Percentiles rank a stretch among this genome's conserved stretches.
Evolutionary conservation across 1,140 invertebrate genomes (phyloP).

Genomic region (Drosophila repleta): DNA sequence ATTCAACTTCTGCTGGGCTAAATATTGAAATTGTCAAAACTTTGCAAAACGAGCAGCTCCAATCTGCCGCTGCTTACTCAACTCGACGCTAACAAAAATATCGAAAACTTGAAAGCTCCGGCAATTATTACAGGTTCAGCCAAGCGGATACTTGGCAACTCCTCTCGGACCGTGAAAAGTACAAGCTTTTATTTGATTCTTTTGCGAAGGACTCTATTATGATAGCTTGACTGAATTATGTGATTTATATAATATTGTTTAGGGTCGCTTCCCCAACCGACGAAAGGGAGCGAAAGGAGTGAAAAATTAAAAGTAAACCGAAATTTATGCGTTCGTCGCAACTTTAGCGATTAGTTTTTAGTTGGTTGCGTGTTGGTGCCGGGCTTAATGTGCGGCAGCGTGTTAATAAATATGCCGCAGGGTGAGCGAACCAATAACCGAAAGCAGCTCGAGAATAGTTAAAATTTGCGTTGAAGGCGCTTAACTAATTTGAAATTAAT

Average conservation of each 20-base stretch:
- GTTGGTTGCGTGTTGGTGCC: constrained; percentile 39
- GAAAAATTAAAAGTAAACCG: background rate
- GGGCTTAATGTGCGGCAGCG: constrained; percentile 34
- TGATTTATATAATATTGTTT: constrained; percentile 10
- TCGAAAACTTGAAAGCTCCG: constrained; percentile 19
- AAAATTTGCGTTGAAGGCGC: constrained; percentile 38
- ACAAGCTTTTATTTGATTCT: background rate
- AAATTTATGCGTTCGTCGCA: constrained; percentile 4
- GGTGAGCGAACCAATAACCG: constrained; percentile 52
- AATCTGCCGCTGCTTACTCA: constrained; percentile 16
- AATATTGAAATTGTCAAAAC: constrained; percentile 45
- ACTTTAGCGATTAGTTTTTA: constrained; percentile 20
- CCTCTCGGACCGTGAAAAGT: background rate
- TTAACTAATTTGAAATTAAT: constrained; percentile 64
- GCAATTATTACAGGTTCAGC: constrained; percentile 26
- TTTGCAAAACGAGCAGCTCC: constrained; percentile 19
- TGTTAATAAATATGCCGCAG: constrained; percentile 58
- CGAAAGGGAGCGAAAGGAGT: background rate
- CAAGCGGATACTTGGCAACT: background rate
- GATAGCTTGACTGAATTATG: background rate
- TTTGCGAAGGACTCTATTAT: background rate
- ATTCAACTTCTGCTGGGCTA: constrained; percentile 30
- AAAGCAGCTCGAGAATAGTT: constrained; percentile 46
- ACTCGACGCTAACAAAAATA: constrained; percentile 16
- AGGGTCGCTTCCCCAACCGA: background rate